Conservation (phyloP, 2,888 invertebrate species). For the Drosophila mulleri region DNA sequence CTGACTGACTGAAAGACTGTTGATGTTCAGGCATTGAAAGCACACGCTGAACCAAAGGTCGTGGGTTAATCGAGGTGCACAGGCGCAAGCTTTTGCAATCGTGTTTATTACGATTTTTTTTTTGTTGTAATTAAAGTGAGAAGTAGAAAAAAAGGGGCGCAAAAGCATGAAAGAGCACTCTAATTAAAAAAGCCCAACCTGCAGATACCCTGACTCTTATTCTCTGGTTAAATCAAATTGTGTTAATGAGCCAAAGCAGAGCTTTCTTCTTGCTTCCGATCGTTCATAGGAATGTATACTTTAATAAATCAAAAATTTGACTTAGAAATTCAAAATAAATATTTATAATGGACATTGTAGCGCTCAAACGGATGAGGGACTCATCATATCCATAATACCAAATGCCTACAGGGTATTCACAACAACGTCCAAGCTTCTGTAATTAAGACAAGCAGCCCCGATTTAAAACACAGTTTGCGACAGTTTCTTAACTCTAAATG, state of each 20-base stretch:
- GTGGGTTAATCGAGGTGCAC: slow-evolving; percentile 77
- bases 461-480: slow-evolving; percentile 54
- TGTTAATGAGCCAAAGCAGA: too few relatives aligned
- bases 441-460: slow-evolving; percentile 61
- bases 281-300: too few relatives aligned
- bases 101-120: slow-evolving; percentile 36
- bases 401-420: not conserved
- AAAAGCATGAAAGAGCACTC: not conserved
- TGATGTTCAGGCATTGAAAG: slow-evolving; percentile 32
- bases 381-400: not conserved
- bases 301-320: too few relatives aligned
- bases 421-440: slow-evolving; percentile 45
- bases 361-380: too few relatives aligned
- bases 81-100: slow-evolving; percentile 39
- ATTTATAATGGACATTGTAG: too few relatives aligned
- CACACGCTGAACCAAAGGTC: slow-evolving; percentile 50
- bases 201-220: not conserved
- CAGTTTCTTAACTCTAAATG: slow-evolving; percentile 49
- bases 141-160: slow-evolving; percentile 37
- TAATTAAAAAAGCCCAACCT: too few relatives aligned
- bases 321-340: too few relatives aligned
- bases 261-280: not conserved
- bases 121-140: slow-evolving; percentile 71
- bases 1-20: slow-evolving; percentile 16
- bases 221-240: too few relatives aligned